phyloP scores from a whole-genome alignment of 1,140 invertebrate genomes.

The Zaprionus nigranus region DNA sequence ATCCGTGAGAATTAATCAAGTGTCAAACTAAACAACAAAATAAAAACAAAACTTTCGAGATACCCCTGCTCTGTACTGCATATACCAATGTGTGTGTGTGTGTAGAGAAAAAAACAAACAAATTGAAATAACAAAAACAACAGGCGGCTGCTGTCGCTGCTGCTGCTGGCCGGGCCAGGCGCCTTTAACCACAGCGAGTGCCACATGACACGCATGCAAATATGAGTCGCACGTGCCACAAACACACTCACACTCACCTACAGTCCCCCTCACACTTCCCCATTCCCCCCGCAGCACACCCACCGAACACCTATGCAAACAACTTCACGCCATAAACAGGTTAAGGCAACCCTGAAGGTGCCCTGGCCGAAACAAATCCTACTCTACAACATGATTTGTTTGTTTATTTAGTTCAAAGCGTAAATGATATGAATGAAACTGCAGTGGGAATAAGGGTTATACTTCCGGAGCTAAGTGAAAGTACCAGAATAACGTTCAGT shows the following conservation, averaged over 20 bases:
- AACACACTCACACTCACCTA: conserved; percentile 59
- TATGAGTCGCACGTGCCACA: conserved; percentile 76
- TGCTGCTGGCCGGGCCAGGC: conserved; percentile 34
- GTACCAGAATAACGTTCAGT: neutral
- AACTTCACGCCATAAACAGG: conserved; percentile 53
- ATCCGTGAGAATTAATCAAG: conserved; percentile 81
- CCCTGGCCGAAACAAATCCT: conserved; percentile 2
- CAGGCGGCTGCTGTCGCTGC: conserved; percentile 45
- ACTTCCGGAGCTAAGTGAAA: neutral
- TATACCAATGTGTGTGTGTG: neutral
- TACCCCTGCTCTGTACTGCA: conserved; percentile 2
- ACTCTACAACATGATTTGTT: conserved; percentile 9
- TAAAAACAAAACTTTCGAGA: conserved; percentile 49
- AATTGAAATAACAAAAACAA: conserved; percentile 62
- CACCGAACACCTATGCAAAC: conserved; percentile 58
- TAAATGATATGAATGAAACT: neutral
- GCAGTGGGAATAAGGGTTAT: neutral
- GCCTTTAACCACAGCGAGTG: conserved; percentile 70
- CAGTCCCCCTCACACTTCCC: conserved; percentile 15
- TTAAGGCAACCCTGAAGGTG: conserved; percentile 9
- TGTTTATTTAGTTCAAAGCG: neutral
- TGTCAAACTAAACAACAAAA: conserved; percentile 79
- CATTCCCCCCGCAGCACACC: conserved; percentile 25
- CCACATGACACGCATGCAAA: conserved; percentile 82
- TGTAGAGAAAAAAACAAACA: conserved; percentile 56